Conservation (phyloP, 2,888 invertebrate genomes). For the Oscheius sp. region DNA sequence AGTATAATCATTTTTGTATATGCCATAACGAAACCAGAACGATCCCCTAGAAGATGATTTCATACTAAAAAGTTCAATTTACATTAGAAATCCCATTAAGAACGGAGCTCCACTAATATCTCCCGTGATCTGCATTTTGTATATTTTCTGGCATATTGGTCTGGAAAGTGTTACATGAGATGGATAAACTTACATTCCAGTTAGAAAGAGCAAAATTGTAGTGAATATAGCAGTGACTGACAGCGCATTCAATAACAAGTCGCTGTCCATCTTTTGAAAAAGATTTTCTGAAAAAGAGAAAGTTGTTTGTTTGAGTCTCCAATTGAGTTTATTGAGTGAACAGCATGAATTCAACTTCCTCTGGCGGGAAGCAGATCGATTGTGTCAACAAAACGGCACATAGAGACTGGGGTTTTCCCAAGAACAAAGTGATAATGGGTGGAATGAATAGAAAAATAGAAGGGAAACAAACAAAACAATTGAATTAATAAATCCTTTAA, state of each 20-base stretch:
- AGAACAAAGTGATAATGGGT: no score
- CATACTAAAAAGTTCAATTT: conserved; percentile 2
- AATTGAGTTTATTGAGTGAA: no score
- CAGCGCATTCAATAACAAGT: conserved; percentile 39
- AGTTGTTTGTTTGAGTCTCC: no score
- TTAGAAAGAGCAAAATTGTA: conserved; percentile 84
- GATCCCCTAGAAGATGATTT: conserved; percentile 77
- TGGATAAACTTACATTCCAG: conserved; percentile 80
- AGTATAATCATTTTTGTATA: conserved; percentile 79
- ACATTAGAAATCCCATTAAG: conserved; percentile 66
- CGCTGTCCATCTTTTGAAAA: background rate
- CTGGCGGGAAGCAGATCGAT: no score
- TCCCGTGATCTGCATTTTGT: conserved; percentile 49
- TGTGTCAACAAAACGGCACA: no score
- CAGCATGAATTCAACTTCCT: no score
- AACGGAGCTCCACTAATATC: conserved; percentile 67
- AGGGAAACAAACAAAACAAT: no score
- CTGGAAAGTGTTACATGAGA: conserved; percentile 30
- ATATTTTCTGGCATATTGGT: conserved; percentile 63
- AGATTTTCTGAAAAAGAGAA: no score
- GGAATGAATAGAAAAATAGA: no score
- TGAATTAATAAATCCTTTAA: no score
- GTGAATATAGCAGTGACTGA: conserved; percentile 78
- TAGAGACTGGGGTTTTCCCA: no score
- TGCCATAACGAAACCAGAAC: conserved; percentile 84